Evolutionary conservation across 2,113 vertebrate species (phyloP).

Genomic region (Elachura formosa): DNA sequence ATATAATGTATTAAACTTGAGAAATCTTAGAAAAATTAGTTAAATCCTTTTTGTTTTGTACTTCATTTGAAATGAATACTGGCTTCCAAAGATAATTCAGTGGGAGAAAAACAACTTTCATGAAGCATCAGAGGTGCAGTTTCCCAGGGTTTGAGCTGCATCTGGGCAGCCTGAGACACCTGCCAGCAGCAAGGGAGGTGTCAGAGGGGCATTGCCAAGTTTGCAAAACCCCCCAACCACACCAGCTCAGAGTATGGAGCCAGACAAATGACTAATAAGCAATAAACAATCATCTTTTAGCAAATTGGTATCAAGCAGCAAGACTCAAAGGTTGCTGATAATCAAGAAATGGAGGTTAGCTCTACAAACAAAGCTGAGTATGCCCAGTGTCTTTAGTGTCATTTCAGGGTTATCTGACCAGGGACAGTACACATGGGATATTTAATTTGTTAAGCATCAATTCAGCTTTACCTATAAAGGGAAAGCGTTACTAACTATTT

Average conservation of each 20-base stretch:
- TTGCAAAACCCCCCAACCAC: not conserved
- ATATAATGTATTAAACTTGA: not conserved
- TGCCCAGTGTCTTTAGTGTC: not conserved
- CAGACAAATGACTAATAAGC: not conserved
- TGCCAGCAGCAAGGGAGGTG: not conserved
- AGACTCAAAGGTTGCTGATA: not conserved
- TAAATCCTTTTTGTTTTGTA: not conserved
- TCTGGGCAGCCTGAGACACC: not conserved
- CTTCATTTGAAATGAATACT: not conserved
- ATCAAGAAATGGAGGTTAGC: not conserved
- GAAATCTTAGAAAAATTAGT: not conserved
- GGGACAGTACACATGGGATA: not conserved
- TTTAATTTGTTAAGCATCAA: not conserved
- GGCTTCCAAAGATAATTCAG: not conserved
- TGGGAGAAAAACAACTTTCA: not conserved
- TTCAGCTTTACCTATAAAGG: not conserved
- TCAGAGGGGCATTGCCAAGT: not conserved
- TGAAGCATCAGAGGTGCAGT: not conserved
- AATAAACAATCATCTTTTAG: not conserved
- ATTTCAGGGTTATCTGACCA: not conserved
- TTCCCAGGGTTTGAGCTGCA: accelerated
- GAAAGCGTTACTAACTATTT: not conserved
- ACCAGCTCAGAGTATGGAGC: not conserved
- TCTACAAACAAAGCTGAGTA: not conserved
- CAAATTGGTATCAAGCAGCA: not conserved